Evolutionary conservation across 2,113 vertebrate genomes (phyloP).

Genomic region (Alosa alosa): DNA sequence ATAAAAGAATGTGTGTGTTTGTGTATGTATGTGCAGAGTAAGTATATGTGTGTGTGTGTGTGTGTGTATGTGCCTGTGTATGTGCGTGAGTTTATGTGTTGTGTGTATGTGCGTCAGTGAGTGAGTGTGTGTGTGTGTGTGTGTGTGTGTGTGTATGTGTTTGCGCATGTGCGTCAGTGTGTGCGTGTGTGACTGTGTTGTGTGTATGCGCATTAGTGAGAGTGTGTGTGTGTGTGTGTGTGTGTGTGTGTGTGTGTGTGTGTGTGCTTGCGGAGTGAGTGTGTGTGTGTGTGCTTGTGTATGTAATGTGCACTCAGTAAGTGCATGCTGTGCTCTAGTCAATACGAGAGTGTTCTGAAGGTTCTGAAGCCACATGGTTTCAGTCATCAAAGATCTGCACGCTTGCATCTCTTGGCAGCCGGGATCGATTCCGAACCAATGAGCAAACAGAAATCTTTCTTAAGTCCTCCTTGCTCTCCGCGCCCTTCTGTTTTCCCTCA

Average conservation of each 20-base stretch:
- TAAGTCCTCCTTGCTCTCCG: constrained; percentile 27
- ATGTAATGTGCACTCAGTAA: not conserved
- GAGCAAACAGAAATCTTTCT: constrained; percentile 28
- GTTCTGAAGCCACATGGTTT: not conserved
- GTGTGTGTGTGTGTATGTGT: not conserved
- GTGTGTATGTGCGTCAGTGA: too few species aligned
- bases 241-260: not conserved
- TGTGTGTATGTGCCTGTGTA: not conserved
- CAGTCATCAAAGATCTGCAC: constrained; percentile 21
- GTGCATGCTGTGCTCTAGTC: not conserved
- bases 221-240: not conserved
- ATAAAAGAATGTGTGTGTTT: not conserved
- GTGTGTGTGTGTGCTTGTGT: not conserved
- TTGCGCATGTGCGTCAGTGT: not conserved
- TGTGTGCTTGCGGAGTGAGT: not conserved
- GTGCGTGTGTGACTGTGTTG: not conserved
- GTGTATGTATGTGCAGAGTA: not conserved
- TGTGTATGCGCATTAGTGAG: not conserved
- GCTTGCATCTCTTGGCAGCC: constrained; percentile 6
- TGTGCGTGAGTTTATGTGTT: too few species aligned
- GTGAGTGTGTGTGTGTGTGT: not conserved
- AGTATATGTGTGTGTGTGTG: not conserved
- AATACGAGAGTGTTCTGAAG: constrained; percentile 16
- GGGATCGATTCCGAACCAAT: constrained; percentile 37
- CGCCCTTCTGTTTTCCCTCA: constrained; percentile 19